phyloP scores from a whole-genome alignment of 1,140 invertebrate genomes.

The Drosophila persimilis region DNA sequence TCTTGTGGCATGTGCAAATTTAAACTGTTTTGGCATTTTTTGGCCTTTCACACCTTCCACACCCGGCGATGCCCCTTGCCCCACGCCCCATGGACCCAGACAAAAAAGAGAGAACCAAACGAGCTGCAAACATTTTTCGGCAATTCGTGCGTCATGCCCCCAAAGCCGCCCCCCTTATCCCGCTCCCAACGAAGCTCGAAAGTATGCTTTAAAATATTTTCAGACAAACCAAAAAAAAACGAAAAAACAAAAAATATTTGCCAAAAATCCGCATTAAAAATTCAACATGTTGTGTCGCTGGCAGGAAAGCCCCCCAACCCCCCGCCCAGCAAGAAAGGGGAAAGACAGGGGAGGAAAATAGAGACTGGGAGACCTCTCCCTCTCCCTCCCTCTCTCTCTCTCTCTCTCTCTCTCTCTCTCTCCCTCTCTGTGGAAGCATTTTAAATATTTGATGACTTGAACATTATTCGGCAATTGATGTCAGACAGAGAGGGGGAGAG shows the following conservation, averaged over 20 bases:
- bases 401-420: too few species aligned
- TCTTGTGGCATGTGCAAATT: conserved; percentile 39
- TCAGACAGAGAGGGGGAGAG: conserved; percentile 25
- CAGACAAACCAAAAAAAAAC: conserved; percentile 25
- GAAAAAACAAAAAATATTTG: conserved; percentile 48
- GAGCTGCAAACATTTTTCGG: not conserved
- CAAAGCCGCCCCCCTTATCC: not conserved
- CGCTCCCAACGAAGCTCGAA: conserved; percentile 33
- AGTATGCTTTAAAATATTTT: conserved; percentile 70
- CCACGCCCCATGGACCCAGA: too few species aligned
- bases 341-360: not conserved
- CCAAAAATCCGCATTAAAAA: conserved; percentile 68
- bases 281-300: conserved; percentile 77
- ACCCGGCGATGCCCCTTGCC: too few species aligned
- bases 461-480: conserved; percentile 71
- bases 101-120: too few species aligned
- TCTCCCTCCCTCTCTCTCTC: too few species aligned
- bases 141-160: not conserved
- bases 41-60: conserved; percentile 23
- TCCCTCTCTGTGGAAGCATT: conserved; percentile 43
- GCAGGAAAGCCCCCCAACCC: conserved; percentile 29
- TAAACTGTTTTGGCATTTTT: conserved; percentile 52
- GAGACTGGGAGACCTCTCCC: conserved; percentile 13
- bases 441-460: conserved; percentile 71
- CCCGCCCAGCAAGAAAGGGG: not conserved